Conservation (phyloP, 2,797 vertebrate species). For the Macroramphosus scolopax region DNA sequence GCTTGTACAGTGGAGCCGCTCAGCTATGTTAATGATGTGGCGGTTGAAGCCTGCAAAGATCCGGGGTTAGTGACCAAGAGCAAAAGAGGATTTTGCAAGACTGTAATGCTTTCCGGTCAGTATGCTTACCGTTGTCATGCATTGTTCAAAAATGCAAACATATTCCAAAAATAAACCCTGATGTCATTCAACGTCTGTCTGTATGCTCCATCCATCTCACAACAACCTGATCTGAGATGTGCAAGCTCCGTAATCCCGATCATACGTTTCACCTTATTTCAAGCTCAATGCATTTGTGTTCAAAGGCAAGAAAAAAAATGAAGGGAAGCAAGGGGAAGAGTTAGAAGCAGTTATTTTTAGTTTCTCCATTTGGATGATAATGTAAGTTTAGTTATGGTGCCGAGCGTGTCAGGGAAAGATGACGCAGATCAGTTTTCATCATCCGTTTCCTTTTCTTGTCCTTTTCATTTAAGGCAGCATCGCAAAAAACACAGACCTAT, state of each 20-base stretch:
- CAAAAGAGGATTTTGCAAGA: constrained; percentile 24
- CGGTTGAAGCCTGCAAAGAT: constrained; percentile 21
- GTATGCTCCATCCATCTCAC: constrained; percentile 3
- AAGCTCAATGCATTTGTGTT: constrained; percentile 22
- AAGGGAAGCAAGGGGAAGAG: constrained; percentile 13
- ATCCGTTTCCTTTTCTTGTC: too few species aligned
- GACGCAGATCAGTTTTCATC: constrained; percentile 11
- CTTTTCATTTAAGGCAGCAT: too few species aligned
- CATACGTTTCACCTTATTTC: constrained; percentile 4
- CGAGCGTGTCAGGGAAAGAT: constrained; percentile 7
- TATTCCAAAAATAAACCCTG: not conserved
- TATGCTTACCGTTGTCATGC: constrained; percentile 60
- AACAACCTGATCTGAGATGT: too few species aligned
- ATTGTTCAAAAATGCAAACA: constrained; percentile 62
- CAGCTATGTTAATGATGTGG: constrained; percentile 46
- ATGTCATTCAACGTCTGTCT: constrained; percentile 2
- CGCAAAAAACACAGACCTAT: too few species aligned
- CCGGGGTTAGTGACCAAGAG: constrained; percentile 48
- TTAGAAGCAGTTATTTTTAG: constrained; percentile 17
- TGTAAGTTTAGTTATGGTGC: constrained; percentile 10
- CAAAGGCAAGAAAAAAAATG: too few species aligned
- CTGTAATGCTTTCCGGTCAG: constrained; percentile 46
- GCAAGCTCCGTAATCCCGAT: constrained; percentile 25
- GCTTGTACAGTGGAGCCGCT: constrained; percentile 56
- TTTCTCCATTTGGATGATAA: too few species aligned